These are phyloP conservation scores for Oostethus manadensis DNA, from an alignment of 2,113 vertebrate species.

Conservation along the genomic window DNA sequence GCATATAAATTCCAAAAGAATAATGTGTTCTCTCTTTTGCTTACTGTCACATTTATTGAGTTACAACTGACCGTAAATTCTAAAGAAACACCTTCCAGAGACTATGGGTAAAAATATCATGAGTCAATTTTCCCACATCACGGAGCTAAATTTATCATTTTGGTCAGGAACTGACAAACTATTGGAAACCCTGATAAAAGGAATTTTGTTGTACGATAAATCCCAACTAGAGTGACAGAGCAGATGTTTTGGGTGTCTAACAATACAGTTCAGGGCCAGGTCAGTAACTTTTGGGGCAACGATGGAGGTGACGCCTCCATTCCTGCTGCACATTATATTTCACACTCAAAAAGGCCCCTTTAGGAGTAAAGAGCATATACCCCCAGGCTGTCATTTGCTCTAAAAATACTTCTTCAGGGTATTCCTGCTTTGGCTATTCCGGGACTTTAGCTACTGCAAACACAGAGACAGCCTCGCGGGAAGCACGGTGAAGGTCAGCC, in stretches of 20 bases:
- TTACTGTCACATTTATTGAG: no score
- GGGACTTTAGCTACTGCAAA: conserved; percentile 60
- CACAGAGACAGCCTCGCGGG: conserved; percentile 43
- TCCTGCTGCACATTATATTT: conserved; percentile 47
- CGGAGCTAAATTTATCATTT: no score
- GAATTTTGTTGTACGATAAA: conserved; percentile 15
- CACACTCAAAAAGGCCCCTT: conserved; percentile 39
- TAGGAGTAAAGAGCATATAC: conserved; percentile 23
- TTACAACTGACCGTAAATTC: no score
- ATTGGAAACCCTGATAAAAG: conserved; percentile 10
- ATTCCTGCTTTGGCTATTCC: conserved; percentile 45
- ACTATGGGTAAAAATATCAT: no score
- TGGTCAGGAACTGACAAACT: no score
- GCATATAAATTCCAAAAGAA: no score
- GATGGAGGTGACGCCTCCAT: conserved; percentile 11
- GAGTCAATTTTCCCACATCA: no score
- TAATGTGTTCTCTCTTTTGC: no score
- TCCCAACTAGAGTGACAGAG: background rate
- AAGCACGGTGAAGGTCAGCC: conserved; percentile 40
- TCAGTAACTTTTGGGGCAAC: conserved; percentile 15
- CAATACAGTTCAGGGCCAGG: conserved; percentile 21
- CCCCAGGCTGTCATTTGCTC: conserved; percentile 55
- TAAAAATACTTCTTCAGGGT: conserved; percentile 47
- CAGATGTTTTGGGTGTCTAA: conserved; percentile 34
- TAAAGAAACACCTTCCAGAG: no score